Evolutionary conservation across 2,888 invertebrate species (phyloP), one percentile per base, ranked within the genome.

Genomic region (Rhyacophila evoluta): DNA sequence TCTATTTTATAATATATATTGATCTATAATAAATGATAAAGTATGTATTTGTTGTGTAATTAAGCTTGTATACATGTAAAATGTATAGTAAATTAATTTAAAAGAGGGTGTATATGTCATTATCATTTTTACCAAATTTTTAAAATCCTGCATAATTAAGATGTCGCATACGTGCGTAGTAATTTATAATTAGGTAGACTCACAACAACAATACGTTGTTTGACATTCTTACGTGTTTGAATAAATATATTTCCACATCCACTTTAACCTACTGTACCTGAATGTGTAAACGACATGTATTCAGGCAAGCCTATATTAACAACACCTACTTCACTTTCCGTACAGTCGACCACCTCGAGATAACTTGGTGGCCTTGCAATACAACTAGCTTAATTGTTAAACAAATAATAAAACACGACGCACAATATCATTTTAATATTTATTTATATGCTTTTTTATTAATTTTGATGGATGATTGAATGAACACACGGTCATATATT

Each of bases 311-410:
- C 55, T 55, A 55, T 55, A 55, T 55, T 25, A 55, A 19, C 10
- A 55, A 55, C 19, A 69, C 69, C 12, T 55, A 55, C 55, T 55
- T 19, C 55, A 55, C 25, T 55, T 55, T 55, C 10, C 19, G 74
- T 78, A 78, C 78, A 74, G 78, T 78, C 67, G 29, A 78, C 78
- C 78, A 74, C 74, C 78, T 74, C 78, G 74, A 78, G 55, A 78
- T 55, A 19, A 78, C 78, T 15, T 11, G 78, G 15, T 33, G 78
- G 74, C 78, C 78, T 78, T 74, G 78, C 19, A 11, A 25, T 55
- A 55, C 19, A 19, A 19, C 55, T 12, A 19, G 1, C 55, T 55
- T 55, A 55, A 55, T 55, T 55, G 55, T 55, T 55, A 25, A 55
- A 8, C 25, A 55, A 55, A 55, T 55, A 55, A 6, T 19, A 39